phyloP scores from a whole-genome alignment of 1,140 invertebrate species.

The Kradibia gibbosae region DNA sequence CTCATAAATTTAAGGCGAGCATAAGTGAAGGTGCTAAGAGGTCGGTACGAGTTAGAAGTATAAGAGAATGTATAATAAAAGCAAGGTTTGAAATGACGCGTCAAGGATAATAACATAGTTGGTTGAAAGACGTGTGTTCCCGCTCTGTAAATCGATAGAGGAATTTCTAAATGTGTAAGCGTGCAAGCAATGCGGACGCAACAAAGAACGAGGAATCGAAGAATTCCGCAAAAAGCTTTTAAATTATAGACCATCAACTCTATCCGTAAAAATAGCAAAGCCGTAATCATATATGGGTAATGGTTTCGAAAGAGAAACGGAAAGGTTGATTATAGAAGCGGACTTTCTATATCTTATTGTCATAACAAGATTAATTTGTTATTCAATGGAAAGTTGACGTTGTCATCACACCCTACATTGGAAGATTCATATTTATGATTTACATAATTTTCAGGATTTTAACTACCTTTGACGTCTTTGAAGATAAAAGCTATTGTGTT shows the following conservation, averaged over 20 bases:
- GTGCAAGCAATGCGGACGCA: neutral
- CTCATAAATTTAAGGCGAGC: neutral
- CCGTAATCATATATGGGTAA: neutral
- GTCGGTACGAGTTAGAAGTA: neutral
- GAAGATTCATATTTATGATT: too few species aligned
- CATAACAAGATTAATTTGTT: too few species aligned
- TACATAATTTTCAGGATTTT: too few species aligned
- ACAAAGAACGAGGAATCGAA: neutral
- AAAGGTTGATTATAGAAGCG: neutral
- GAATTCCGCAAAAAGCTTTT: neutral
- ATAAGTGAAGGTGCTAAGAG: neutral
- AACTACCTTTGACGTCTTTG: too few species aligned
- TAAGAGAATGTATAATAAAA: neutral
- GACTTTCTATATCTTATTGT: neutral
- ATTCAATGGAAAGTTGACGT: neutral
- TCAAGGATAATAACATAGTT: slow-evolving; percentile 13
- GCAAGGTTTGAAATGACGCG: neutral
- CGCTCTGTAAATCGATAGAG: slow-evolving; percentile 6
- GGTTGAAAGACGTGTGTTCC: neutral
- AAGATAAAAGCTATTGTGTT: too few species aligned
- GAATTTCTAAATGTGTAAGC: neutral
- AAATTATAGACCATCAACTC: neutral
- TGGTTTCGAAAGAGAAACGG: neutral
- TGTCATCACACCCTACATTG: neutral
- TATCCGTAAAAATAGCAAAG: neutral